phyloP scores from a whole-genome alignment of 1,140 invertebrate species.

The Drosophila serrata region DNA sequence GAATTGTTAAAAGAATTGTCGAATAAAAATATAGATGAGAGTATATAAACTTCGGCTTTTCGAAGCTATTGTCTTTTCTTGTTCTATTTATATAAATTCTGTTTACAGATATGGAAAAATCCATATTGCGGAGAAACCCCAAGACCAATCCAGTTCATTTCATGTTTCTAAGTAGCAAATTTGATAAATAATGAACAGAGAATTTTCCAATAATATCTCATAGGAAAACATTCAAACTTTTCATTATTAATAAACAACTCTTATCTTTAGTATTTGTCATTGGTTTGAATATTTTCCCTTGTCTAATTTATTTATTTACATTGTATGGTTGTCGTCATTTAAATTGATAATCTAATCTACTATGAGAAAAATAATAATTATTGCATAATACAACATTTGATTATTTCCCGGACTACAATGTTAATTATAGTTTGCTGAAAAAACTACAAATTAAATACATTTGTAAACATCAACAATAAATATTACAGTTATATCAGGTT shows the following conservation, averaged over 20 bases:
- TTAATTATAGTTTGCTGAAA: neutral
- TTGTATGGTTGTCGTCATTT: neutral
- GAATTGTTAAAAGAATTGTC: no score
- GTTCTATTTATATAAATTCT: neutral
- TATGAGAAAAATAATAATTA: neutral
- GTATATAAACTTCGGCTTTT: no score
- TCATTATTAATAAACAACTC: neutral
- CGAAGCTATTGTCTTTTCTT: no score
- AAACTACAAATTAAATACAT: neutral
- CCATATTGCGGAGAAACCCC: constrained; percentile 10
- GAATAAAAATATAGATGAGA: no score
- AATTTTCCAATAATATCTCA: neutral
- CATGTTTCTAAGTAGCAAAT: neutral
- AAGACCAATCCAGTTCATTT: neutral
- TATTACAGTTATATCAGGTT: neutral
- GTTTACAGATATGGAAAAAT: constrained; percentile 9
- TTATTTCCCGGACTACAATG: neutral
- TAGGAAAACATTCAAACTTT: neutral
- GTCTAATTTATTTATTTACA: neutral
- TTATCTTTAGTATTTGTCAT: neutral
- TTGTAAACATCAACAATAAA: neutral
- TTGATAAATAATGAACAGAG: neutral
- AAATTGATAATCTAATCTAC: neutral
- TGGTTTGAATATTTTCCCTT: neutral
- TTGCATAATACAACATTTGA: neutral